These are phyloP conservation scores for Hipparchia semele DNA, from an alignment of 2,888 invertebrate genomes.

Conservation along the genomic window DNA sequence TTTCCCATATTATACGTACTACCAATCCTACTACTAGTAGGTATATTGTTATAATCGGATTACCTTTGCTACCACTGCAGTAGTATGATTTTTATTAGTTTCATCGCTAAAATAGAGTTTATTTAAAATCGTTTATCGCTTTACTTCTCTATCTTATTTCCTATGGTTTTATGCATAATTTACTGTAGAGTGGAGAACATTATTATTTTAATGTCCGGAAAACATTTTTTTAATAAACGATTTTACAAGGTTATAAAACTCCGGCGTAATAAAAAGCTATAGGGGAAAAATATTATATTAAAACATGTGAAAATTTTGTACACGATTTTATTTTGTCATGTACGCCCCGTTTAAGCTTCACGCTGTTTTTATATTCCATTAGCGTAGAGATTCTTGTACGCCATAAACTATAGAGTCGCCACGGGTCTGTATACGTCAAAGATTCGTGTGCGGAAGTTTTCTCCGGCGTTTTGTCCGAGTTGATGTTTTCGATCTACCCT, in stretches of 20 bases:
- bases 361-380: constrained; percentile 26
- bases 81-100: too few species aligned
- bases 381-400: constrained; percentile 14
- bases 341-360: constrained; percentile 22
- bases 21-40: too few species aligned
- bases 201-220: neutral
- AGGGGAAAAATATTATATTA: constrained; percentile 17
- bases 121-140: neutral
- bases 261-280: constrained; percentile 18
- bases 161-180: neutral
- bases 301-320: constrained; percentile 21
- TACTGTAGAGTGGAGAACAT: neutral
- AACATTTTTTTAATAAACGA: constrained; percentile 5
- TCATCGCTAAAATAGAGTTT: too few species aligned
- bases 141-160: neutral
- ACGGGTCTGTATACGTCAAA: neutral
- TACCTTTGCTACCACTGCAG: too few species aligned
- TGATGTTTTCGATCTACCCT: too few species aligned
- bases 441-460: too few species aligned
- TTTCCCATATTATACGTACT: too few species aligned
- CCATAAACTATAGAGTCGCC: neutral
- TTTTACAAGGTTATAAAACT: constrained; percentile 16
- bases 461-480: too few species aligned
- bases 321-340: constrained; percentile 23
- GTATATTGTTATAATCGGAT: too few species aligned